A percentile compares a stretch with the other conserved stretches of the same genome.
Evolutionary conservation across 2,888 invertebrate species (phyloP).

Genomic region (Iphiclides podalirius): DNA sequence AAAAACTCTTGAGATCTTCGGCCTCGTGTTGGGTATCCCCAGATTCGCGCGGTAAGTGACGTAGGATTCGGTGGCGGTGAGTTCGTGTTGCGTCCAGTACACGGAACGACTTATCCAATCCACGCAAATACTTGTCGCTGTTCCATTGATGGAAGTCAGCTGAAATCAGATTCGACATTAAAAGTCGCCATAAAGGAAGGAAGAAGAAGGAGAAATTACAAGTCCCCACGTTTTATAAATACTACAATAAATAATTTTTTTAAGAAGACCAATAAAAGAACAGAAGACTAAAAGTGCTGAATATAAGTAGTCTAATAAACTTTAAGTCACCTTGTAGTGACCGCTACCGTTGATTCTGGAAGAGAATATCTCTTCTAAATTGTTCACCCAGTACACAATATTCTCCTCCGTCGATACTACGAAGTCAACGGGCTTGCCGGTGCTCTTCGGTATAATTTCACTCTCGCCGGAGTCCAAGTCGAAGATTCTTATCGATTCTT

Average conservation of each 20-base stretch:
- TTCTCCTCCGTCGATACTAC: conserved; percentile 85
- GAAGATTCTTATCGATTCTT: conserved; percentile 85
- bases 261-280: no score
- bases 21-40: conserved; percentile 78
- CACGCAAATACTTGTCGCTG: conserved; percentile 83
- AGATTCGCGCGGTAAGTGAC: conserved; percentile 84
- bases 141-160: conserved; percentile 68
- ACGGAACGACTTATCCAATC: conserved; percentile 94
- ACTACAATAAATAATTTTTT: no score
- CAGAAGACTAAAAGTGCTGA: no score
- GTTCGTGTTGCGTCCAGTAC: conserved; percentile 88
- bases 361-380: conserved; percentile 84
- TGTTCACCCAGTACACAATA: conserved; percentile 90
- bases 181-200: no score
- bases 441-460: conserved; percentile 81
- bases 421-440: conserved; percentile 85
- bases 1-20: conserved; percentile 77
- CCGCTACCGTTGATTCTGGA: conserved; percentile 79
- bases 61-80: conserved; percentile 62
- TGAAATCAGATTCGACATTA: conserved; percentile 31
- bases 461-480: conserved; percentile 87
- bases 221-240: no score
- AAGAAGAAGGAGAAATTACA: no score
- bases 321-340: conserved; percentile 58
- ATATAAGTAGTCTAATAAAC: background rate